Evolutionary conservation across 2,113 vertebrate genomes (phyloP).

Genomic region (Lepidothrix coronata): DNA sequence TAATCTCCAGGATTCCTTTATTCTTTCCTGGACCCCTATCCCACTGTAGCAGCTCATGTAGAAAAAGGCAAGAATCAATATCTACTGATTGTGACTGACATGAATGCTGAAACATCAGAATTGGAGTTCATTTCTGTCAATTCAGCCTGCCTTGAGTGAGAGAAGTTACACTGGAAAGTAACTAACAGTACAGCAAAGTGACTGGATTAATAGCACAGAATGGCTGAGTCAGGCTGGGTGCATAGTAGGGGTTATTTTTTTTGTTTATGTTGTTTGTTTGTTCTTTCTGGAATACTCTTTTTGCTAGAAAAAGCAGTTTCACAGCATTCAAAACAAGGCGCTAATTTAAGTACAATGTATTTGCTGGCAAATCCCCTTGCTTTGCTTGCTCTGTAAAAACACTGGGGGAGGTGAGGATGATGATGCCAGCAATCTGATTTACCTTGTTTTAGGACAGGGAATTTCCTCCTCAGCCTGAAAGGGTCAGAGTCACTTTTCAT

Average conservation of each 20-base stretch:
- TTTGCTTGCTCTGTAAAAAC: not conserved
- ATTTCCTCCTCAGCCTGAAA: not conserved
- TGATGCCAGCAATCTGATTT: not conserved
- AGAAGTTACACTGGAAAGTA: not conserved
- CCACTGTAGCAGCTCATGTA: not conserved
- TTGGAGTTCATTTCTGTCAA: not conserved
- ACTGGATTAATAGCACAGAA: not conserved
- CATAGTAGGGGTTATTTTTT: not conserved
- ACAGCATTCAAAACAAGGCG: not conserved
- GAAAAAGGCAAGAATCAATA: not conserved
- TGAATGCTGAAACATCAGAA: slow-evolving; percentile 14
- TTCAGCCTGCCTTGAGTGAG: not conserved
- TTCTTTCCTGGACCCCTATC: not conserved
- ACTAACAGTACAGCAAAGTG: not conserved
- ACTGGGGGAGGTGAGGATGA: not conserved
- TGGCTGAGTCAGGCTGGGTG: not conserved
- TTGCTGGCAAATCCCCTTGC: not conserved
- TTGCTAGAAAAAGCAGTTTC: not conserved
- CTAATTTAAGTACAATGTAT: not conserved
- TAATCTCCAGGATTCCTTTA: not conserved
- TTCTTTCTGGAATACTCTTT: not conserved
- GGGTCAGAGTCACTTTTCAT: not conserved
- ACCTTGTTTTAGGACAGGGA: not conserved
- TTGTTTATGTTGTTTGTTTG: not conserved
- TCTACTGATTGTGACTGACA: not conserved